Evolutionary conservation across 2,797 vertebrate genomes (phyloP), one percentile per base, ranked within the genome.

Genomic region (Thamnophis elegans): DNA sequence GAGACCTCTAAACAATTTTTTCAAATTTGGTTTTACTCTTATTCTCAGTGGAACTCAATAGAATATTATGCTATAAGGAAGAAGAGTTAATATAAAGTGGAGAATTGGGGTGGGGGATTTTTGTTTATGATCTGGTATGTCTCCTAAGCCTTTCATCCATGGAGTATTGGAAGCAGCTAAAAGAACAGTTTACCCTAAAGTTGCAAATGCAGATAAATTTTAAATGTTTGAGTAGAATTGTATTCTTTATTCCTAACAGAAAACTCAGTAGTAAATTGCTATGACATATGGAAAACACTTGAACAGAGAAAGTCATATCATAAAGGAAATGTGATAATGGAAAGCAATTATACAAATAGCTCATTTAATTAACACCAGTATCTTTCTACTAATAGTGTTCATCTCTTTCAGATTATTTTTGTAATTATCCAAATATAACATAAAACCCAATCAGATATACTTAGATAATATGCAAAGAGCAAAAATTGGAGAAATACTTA

Each of bases 321-420:
- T 32, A 85, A 91, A 85, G 32, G 51, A 59, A 59, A 78, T 42
- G 55, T 62, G 32, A 85, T 73, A 65, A 85, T 88, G 68, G 86
- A 89, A 93, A 91, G 88, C 86, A 82, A 60, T 90, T 93, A 59
- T 4, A 26, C 68, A 85, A 88, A 60, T 26, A 85, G 56, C 59
- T 88, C 78, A 85, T 51, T 91, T 93, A 91, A 93, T 91, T 88
- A 55, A 85, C 56, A 56, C 86, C 42, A 88, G 1, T 82, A 93
- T 90, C 82, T 88, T 88, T 88, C 85, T 73, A 93, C 47, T 85
- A 58, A 85, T 55, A 85, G 47, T 20, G 14, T 93, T 85, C 42
- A 54, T 65, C 89, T 88, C 51, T 56, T 88, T 68, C 42, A 32
- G 8, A 82, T 68, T 82, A 93, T 26, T 93, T 62, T 60, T 93